Base-by-base conservation (phyloP, 2,797 vertebrate genomes). In the Zalophus californianus region DNA sequence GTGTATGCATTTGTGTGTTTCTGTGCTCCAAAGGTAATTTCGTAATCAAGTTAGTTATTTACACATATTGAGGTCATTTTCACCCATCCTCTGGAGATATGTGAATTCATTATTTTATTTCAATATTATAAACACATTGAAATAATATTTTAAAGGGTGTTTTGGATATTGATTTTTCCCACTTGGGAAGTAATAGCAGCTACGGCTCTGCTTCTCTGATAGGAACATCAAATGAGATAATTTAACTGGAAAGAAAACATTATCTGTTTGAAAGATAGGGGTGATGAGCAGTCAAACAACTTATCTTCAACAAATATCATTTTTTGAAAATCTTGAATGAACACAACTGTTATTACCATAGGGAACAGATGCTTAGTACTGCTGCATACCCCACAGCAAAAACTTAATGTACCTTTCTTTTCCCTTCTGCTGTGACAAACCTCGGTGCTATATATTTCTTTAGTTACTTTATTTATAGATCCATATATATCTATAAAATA, bases 381-480 rank as follows among this genome's bases (percentile, higher is more conserved):
- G 41, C 44, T 66, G 12, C 7, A 38, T 35, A 78, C 35, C 10
- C 79, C 64, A 87, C 4, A 50, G 56, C n/a, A 82, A 86, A 70
- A 85, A 48, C 82, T 80, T 78, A 93, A 86, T 89, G 29, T 80
- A 64, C 10, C 3, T 86, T 94, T 90, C 7, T 48, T 93, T 82
- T 50, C 9, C 23, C 35, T 93, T 90, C 85, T 85, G 50, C 41
- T 64, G 7, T 23, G 68, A 58, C 44, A 70, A 56, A 90, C 2
- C 48, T 94, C 13, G 20, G 5, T 70, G 5, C 2, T 75, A 44
- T 85, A n/a, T 93, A 91, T 85, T 96, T 94, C 58, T 88, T 94
- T 68, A 83, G 15, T 64, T 79, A 41, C 14, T 86, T 87, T 94
- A 83, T 93, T 97, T 87, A 68, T 68, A 89, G n/a, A 80, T 91